Evolutionary conservation across 2,113 vertebrate genomes (phyloP), one percentile per base, ranked within the genome.

Genomic region (Esox niger): DNA sequence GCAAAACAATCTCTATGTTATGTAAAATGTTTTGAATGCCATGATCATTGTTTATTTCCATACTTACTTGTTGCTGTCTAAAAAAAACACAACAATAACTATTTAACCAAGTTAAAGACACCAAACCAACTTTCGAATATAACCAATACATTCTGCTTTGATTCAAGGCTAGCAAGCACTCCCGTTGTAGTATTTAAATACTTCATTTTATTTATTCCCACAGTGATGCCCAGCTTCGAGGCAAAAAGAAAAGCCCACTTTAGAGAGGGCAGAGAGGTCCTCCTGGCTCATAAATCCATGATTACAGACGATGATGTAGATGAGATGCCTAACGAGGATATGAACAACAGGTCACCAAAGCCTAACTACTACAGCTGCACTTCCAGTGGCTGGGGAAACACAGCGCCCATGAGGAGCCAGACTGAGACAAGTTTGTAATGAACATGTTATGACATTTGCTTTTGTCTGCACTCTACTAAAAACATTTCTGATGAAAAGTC

Each of bases 191-290:
- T 11, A 26, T 13, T 13, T 59, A 1, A 20, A 30, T 59, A 15
- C 2, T 4, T 29, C 26, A 1, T n/a, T 4, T 66, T 4, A 13
- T 33, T 9, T 21, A 2, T 27, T 26, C 38, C 11, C 62, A 15
- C 35, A 64, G 58, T 32, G 6, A 69, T 26, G 10, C 38, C 67
- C 30, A 61, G 29, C 43, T 69, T 69, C 52, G 67, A 69, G 29
- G 20, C 49, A 58, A 9, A 47, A 58, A 69, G 67, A 58, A 69
- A 52, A 62, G 67, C 67, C 4, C 57, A 61, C 67, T 43, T 21
- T 58, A 62, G 29, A 38, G 56, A 60, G 38, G 30, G 6, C 38
- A 38, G 43, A 23, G 17, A 61, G 20, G 56, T 62, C 13, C 25
- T 61, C 57, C 29, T 47, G 38, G 35, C 21, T 26, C 17, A 2